Percentiles rank a stretch among this genome's conserved stretches.
These are phyloP conservation scores for Ceyx erithaca DNA, from an alignment of 2,797 vertebrate genomes.

Conservation along the genomic window DNA sequence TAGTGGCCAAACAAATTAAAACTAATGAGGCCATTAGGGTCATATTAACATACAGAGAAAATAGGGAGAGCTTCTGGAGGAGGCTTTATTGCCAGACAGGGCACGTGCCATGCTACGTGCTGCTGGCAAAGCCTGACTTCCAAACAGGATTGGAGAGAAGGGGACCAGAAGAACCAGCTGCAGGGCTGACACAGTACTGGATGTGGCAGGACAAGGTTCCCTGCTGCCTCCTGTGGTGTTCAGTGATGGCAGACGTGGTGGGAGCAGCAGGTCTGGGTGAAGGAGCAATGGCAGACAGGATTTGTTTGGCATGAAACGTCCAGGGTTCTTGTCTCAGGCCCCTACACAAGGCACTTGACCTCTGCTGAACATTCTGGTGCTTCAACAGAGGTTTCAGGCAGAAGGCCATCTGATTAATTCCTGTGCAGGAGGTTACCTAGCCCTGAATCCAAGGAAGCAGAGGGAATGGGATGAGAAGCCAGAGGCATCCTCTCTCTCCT, in stretches of 20 bases:
- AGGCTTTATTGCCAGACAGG: background rate
- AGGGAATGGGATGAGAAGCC: background rate
- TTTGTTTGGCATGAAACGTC: background rate
- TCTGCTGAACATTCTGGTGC: background rate
- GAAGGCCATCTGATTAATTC: background rate
- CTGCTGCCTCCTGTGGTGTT: background rate
- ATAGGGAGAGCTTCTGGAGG: constrained; percentile 1
- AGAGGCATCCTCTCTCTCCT: background rate
- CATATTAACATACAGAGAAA: background rate
- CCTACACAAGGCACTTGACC: background rate
- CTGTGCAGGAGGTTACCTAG: background rate
- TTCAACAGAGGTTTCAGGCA: background rate
- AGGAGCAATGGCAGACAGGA: background rate
- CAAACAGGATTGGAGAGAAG: background rate
- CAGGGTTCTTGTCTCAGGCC: background rate
- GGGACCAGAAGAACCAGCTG: background rate
- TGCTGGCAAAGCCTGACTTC: background rate
- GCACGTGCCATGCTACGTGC: accelerated
- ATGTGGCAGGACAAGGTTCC: background rate
- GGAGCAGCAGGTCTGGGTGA: background rate
- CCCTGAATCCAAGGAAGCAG: background rate
- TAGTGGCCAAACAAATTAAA: constrained; percentile 71
- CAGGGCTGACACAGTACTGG: background rate
- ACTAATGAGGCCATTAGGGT: constrained; percentile 71
- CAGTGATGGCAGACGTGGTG: background rate